Percentiles rank a stretch among this genome's conserved stretches.
Conservation (phyloP, 2,113 vertebrate genomes). For the Athene noctua region DNA sequence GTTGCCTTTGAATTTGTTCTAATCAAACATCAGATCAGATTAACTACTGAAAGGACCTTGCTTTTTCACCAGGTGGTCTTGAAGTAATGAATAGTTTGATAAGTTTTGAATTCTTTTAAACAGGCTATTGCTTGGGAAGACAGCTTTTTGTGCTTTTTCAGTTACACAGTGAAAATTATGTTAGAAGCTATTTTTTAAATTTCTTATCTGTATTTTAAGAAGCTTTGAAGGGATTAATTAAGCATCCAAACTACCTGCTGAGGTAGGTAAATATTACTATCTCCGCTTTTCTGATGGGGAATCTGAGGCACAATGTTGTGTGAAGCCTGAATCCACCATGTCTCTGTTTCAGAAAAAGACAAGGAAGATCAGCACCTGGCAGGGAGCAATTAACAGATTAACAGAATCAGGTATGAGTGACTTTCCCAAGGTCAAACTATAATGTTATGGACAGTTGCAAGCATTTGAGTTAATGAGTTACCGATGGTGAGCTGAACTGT, state of each 20-base stretch:
- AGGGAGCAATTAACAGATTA: slow-evolving; percentile 9
- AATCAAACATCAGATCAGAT: slow-evolving; percentile 1
- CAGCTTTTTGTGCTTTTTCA: slow-evolving; percentile 32
- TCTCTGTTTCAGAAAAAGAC: not conserved
- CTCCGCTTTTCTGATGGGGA: not conserved
- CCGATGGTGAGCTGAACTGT: not conserved
- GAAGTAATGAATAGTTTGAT: not conserved
- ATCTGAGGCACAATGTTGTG: not conserved
- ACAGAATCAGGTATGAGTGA: not conserved
- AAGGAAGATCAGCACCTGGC: not conserved
- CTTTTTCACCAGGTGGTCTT: not conserved
- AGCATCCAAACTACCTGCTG: slow-evolving; percentile 11
- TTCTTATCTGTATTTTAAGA: slow-evolving; percentile 32
- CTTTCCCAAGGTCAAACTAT: slow-evolving; percentile 30
- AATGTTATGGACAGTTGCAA: not conserved
- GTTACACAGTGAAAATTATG: slow-evolving; percentile 14
- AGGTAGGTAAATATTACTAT: slow-evolving; percentile 28
- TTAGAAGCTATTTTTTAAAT: not conserved
- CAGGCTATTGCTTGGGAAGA: slow-evolving; percentile 8
- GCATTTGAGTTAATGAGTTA: slow-evolving; percentile 53
- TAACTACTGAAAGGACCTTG: not conserved
- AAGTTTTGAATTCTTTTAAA: slow-evolving; percentile 1
- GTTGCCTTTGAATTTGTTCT: slow-evolving; percentile 19
- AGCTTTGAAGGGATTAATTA: slow-evolving; percentile 54
- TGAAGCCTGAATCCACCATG: not conserved